A percentile compares a stretch with the other conserved stretches of the same genome.
These are phyloP conservation scores for Oncorhynchus keta DNA, from an alignment of 2,113 vertebrate species.

Conservation along the genomic window DNA sequence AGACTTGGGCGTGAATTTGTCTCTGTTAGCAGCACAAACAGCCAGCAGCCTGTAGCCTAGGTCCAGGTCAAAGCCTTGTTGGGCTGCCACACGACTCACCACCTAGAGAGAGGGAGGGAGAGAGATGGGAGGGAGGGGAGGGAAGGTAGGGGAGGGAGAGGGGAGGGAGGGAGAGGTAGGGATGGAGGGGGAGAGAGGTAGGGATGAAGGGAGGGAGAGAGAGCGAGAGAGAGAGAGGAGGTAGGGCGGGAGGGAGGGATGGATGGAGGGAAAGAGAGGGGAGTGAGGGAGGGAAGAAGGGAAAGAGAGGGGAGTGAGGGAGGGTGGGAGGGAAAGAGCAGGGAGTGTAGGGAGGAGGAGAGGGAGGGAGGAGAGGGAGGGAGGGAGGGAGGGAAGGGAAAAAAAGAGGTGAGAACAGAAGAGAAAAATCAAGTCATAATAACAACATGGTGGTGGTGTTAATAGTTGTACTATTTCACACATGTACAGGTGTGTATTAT, in stretches of 20 bases:
- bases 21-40: constrained; percentile 96
- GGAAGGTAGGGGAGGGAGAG: not conserved
- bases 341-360: not conserved
- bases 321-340: not conserved
- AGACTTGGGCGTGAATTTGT: constrained; percentile 99
- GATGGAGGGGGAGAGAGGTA: not conserved
- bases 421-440: no score
- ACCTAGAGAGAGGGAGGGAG: constrained; percentile 74
- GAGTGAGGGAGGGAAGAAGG: not conserved
- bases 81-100: constrained; percentile 95
- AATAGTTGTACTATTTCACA: no score
- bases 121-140: not conserved
- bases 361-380: no score
- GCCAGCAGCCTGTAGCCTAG: constrained; percentile 97
- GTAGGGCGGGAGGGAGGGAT: not conserved
- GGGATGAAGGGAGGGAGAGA: not conserved
- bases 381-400: not conserved
- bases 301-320: no score
- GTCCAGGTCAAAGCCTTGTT: constrained; percentile 98
- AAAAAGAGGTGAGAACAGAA: no score
- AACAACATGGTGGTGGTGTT: no score
- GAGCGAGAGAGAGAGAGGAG: rapidly evolving
- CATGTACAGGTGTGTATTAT: no score
- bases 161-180: no score
- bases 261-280: no score